phyloP scores from a whole-genome alignment of 2,888 invertebrate genomes.

The Drosophila melanocephala region DNA sequence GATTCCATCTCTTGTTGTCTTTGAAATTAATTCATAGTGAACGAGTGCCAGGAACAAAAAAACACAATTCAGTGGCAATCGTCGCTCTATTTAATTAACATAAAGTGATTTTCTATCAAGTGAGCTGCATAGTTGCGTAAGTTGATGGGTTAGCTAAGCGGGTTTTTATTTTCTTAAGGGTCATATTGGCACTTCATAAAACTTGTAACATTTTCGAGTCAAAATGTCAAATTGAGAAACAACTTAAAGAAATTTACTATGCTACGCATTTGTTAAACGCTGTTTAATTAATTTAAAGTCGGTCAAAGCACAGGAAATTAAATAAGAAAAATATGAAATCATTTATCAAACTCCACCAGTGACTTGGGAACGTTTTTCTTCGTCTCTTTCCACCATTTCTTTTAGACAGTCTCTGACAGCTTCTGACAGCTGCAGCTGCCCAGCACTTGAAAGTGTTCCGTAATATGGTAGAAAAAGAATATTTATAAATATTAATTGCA shows the following conservation, averaged over 20 bases:
- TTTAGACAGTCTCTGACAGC: slow-evolving; percentile 21
- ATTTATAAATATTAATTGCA: slow-evolving; percentile 39
- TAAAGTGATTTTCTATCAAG: slow-evolving; percentile 52
- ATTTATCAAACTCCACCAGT: slow-evolving; percentile 66
- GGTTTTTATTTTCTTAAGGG: slow-evolving; percentile 25
- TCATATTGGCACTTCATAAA: slow-evolving; percentile 30
- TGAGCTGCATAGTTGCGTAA: slow-evolving; percentile 35
- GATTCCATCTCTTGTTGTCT: slow-evolving; percentile 43
- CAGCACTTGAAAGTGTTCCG: slow-evolving; percentile 61
- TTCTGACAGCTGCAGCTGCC: slow-evolving; percentile 53
- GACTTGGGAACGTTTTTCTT: slow-evolving; percentile 12
- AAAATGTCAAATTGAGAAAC: slow-evolving; percentile 22
- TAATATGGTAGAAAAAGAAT: slow-evolving; percentile 13
- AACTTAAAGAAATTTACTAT: slow-evolving; percentile 18
- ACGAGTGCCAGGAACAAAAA: slow-evolving; percentile 10
- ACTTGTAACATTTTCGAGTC: slow-evolving; percentile 18
- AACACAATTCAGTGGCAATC: slow-evolving; percentile 31
- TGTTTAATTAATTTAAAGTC: slow-evolving; percentile 63
- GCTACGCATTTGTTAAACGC: slow-evolving; percentile 49
- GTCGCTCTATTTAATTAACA: slow-evolving; percentile 43
- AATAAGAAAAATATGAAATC: slow-evolving; percentile 27
- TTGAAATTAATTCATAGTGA: slow-evolving; percentile 41
- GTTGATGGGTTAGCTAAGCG: slow-evolving; percentile 44
- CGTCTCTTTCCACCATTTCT: slow-evolving; percentile 1
- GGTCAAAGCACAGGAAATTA: background rate